Evolutionary conservation across 2,888 invertebrate species (phyloP).

Genomic region (Bibio marci): DNA sequence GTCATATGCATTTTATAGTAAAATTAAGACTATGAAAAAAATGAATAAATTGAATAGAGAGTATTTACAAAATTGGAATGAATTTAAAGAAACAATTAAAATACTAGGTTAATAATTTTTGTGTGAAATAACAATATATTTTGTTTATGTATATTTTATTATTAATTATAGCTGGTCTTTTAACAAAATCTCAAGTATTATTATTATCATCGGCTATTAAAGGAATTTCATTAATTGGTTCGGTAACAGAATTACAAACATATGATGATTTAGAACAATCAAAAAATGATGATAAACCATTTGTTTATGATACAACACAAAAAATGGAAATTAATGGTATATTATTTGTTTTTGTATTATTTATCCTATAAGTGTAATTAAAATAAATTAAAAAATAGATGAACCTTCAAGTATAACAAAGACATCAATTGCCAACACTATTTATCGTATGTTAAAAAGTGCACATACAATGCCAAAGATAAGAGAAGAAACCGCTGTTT

Average conservation of each 20-base stretch:
- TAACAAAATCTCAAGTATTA: conserved; percentile 42
- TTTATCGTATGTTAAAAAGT: conserved; percentile 56
- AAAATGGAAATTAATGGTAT: conserved; percentile 18
- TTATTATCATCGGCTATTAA: conserved; percentile 50
- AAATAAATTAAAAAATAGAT: conserved; percentile 1
- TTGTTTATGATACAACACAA: conserved; percentile 24
- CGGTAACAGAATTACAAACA: conserved; percentile 50
- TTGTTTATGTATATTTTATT: background rate
- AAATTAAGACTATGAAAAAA: conserved; percentile 34
- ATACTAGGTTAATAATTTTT: conserved; percentile 34
- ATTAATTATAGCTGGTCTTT: conserved; percentile 38
- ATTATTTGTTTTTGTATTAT: background rate
- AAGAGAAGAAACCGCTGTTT: conserved; percentile 56
- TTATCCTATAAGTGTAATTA: background rate
- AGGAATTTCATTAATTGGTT: conserved; percentile 54
- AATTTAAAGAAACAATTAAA: conserved; percentile 39
- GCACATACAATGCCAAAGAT: conserved; percentile 52
- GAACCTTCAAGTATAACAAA: conserved; percentile 37
- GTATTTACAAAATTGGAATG: conserved; percentile 32
- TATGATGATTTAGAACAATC: conserved; percentile 13
- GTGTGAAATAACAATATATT: background rate
- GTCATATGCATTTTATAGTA: conserved; percentile 52
- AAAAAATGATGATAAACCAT: conserved; percentile 8
- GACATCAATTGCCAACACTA: conserved; percentile 46
- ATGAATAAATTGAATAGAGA: conserved; percentile 15